Evolutionary conservation across 2,797 vertebrate genomes (phyloP), one percentile per base, ranked within the genome.

Genomic region (Melanotaenia boesemani): DNA sequence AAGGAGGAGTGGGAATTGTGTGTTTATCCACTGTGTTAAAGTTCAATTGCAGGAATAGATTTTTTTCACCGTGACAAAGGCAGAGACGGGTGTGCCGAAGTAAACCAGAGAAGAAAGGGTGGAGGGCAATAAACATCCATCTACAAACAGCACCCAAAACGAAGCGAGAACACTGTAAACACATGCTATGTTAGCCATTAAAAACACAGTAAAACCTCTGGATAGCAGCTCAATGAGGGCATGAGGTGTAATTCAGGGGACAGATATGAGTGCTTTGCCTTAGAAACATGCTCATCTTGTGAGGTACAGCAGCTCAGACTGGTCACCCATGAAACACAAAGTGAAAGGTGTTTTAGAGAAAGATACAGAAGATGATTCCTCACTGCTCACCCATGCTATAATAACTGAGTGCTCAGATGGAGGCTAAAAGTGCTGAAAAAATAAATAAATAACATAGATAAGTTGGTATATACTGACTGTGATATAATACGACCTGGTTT

Each of bases 321-420:
- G 79, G 46, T 90, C 86, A 89, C 77, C 86, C 90, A 84, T 84
- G 87, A 92, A 93, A 92, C 88, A 72, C 50, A 87, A 92, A 89
- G 76, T 79, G 87, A 92, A 88, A 89, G 85, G 86, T 86, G 83
- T 89, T 84, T 88, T 63, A 76, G 66, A 80, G 68, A 63, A 61
- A 71, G 82, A 70, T 72, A 56, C 54, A 72, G 74, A 86, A 86
- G 84, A 87, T 88, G 85, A 91, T 89, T 73, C 58, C 55, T 54
- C 60, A 68, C 70, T 73, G 3, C 71, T 60, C 73, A 66, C 70
- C 54, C 10, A 22, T 22, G 41, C 63, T 80, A 70, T 66, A 79
- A 70, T 70, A 84, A 80, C 13, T 44, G 41, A 84, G 82, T 58
- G 77, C 68, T 44, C 26, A 72, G 48, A 72, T 52, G 41, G 69